Evolutionary conservation across 2,888 invertebrate genomes (phyloP).

Genomic region (Clostera curtula): DNA sequence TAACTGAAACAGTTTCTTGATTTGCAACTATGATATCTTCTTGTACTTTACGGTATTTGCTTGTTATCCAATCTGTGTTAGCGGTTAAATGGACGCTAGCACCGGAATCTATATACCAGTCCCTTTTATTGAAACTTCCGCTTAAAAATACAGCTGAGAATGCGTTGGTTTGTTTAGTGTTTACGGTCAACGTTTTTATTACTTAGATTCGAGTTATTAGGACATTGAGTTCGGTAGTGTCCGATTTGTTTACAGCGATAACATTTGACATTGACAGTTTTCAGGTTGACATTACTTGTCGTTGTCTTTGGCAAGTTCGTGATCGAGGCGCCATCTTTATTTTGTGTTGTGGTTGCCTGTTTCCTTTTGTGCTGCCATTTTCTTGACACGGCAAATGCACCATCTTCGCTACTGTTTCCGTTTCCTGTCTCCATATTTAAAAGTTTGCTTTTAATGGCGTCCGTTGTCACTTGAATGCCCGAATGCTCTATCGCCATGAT

Average conservation of each 20-base stretch:
- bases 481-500: conserved; percentile 16
- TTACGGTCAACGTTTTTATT: background rate
- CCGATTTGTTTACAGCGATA: conserved; percentile 12
- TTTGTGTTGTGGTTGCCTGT: background rate
- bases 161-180: conserved; percentile 10
- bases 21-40: conserved; percentile 9
- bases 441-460: conserved; percentile 8
- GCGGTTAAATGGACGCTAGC: conserved; percentile 15
- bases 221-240: conserved; percentile 1
- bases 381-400: conserved; percentile 2
- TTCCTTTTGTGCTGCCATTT: background rate
- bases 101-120: conserved; percentile 17
- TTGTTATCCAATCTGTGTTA: conserved; percentile 10
- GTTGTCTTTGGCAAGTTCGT: background rate
- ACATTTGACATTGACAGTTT: conserved; percentile 5
- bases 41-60: background rate
- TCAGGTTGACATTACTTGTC: background rate
- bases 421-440: conserved; percentile 4
- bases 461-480: conserved; percentile 6
- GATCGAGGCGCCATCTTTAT: conserved; percentile 1
- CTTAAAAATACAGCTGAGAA: conserved; percentile 15
- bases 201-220: background rate
- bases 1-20: conserved; percentile 3
- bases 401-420: background rate
- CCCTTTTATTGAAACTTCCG: conserved; percentile 11